Evolutionary conservation across 2,113 vertebrate genomes (phyloP), one percentile per base, ranked within the genome.

Genomic region (Callaeas wilsoni): DNA sequence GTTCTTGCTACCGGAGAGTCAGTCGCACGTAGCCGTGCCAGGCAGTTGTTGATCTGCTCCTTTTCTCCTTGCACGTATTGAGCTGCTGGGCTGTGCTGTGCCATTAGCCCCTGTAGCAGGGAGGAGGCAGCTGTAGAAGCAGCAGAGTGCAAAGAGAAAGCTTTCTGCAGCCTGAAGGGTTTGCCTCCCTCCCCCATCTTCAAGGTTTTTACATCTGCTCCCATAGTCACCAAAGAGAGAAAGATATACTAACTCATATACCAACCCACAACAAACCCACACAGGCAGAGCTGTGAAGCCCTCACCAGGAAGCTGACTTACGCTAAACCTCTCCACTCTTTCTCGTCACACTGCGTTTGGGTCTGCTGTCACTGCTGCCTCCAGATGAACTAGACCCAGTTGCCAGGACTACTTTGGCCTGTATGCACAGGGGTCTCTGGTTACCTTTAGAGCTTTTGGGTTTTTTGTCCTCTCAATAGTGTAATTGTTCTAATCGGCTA

Each of bases 221-320:
- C 42, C n/a, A 14, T 50, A 93, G 87, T 67, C 79, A 91, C 91
- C 86, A 65, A 64, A 60, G 70, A 92, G 30, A 90, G 65, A 60
- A 69, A 91, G 80, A 96, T n/a, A 55, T 4, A 71, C 25, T 57
- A 42, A 53, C 77, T 92, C 78, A 75, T 73, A 63, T 17, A 52
- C 59, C 86, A 89, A 46, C 68, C 84, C 89, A 80, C 94, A 95
- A 47, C 47, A 75, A 96, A 95, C 95, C 96, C 97, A 95, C 87
- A 82, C 44, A 88, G 80, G 67, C 57, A 91, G 84, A 47, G 76
- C 69, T 27, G 91, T 71, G 95, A 93, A 97, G 93, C 90, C 67
- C 65, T 95, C 65, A 64, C 96, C 98, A 98, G 98, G 98, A 98
- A 98, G 96, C 35, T 95, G 97, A 95, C 86, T 97, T 93, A 39